These are phyloP conservation scores for Typhlichthys subterraneus DNA, from an alignment of 2,797 vertebrate genomes.

Conservation along the genomic window DNA sequence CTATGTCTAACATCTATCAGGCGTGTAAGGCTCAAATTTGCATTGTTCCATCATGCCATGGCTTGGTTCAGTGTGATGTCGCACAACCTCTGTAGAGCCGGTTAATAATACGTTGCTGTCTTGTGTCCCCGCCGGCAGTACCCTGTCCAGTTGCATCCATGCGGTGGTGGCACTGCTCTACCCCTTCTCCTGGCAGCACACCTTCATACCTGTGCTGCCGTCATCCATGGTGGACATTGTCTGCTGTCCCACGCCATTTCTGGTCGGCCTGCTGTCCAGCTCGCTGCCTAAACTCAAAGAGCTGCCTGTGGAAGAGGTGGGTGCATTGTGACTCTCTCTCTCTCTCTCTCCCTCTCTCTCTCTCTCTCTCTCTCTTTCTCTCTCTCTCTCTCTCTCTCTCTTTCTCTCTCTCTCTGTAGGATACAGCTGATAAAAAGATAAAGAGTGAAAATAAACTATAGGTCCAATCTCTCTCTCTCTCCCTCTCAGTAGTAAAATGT, in stretches of 20 bases:
- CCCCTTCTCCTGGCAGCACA: constrained; percentile 99
- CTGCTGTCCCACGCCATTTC: constrained; percentile 97
- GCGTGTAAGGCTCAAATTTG: constrained; percentile 23
- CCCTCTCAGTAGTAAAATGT: background rate
- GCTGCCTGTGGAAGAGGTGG: constrained; percentile 95
- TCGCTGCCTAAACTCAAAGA: constrained; percentile 96
- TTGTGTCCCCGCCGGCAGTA: constrained; percentile 75
- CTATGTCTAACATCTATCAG: constrained; percentile 25
- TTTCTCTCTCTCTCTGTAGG: background rate
- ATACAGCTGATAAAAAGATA: too few relatives aligned
- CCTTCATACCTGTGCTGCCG: constrained; percentile 97
- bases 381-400: background rate
- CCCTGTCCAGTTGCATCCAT: constrained; percentile 93
- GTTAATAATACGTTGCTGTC: constrained; percentile 7
- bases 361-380: background rate
- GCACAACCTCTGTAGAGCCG: constrained; percentile 17
- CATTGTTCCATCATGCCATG: constrained; percentile 29
- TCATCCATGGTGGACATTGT: constrained; percentile 98
- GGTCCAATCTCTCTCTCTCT: background rate
- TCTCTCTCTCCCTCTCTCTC: background rate
- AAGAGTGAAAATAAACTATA: background rate
- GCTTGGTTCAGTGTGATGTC: constrained; percentile 32
- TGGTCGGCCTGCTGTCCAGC: constrained; percentile 95
- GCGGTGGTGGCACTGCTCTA: constrained; percentile 97
- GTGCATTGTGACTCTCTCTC: constrained; percentile 26